Evolutionary conservation across 2,888 invertebrate genomes (phyloP), one percentile per base, ranked within the genome.

Genomic region (Terebella lapidaria): DNA sequence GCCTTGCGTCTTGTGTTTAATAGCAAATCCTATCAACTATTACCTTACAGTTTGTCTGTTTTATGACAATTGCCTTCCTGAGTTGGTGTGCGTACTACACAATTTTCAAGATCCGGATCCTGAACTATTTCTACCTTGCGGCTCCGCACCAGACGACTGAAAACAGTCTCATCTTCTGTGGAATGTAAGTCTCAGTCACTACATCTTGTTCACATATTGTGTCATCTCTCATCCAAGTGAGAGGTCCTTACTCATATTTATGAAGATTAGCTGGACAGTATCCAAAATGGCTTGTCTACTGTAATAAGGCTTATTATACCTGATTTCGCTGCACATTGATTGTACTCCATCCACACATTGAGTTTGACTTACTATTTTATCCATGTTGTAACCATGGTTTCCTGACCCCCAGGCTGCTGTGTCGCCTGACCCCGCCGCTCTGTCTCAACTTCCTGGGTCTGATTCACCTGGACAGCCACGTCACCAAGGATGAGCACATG

Each of bases 61-160:
- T 94, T 63, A 78, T 90, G 61, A 89, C 93, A 25, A 91, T 99
- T 64, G 89, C 92, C 10, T 99, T 97, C 83, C 85, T 99, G 77
- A 94, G 95, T 82, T 90, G 94, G 77, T 99, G 97, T 83, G 95
- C 99, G 1, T 99, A 95, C 82, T 97, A 94, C 26, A 99, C 97
- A 0, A 91, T 99, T 46, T 88, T 99, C 71, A 93, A 95, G 82
- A 93, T 99, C 71, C 87, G 94, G 57, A 87, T 99, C 29, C 86
- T 99, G 52, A 97, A 97, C 83, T 87, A 96, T 69, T 99, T 97
- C 83, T 96, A 97, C 79, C 83, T 99, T 70, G 96, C 97, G 2
- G 92, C 95, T 0, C 91, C 96, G 79, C 97, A 99, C 81, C 94
- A 94, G 83, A 99, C 99, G 4, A 95, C 97, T 78, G 97, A 97